These are phyloP conservation scores for Dermochelys coriacea DNA, from an alignment of 2,797 vertebrate genomes.

Conservation along the genomic window DNA sequence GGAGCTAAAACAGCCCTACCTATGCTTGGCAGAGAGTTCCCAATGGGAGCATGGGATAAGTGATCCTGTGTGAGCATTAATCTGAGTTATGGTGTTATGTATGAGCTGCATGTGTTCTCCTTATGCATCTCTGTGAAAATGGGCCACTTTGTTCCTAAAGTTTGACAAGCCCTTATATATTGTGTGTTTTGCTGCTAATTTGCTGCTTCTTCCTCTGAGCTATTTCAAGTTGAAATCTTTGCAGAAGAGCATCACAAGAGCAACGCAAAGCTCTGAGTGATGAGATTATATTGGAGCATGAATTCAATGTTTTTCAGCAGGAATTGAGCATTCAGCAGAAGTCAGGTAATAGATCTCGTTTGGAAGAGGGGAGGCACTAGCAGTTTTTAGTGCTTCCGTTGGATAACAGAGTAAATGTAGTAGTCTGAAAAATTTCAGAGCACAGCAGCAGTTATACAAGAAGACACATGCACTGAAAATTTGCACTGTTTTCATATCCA, in stretches of 20 bases:
- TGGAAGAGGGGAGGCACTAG: not conserved
- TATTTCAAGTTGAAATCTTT: not conserved
- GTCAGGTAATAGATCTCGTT: not conserved
- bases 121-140: not conserved
- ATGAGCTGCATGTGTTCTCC: not conserved
- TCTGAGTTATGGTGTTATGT: not conserved
- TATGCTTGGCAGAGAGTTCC: not conserved
- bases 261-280: not conserved
- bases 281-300: not conserved
- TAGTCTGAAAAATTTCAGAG: not conserved
- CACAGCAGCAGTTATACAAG: not conserved
- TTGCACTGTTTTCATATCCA: not conserved
- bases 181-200: conserved; percentile 34
- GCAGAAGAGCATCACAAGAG: not conserved
- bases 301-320: not conserved
- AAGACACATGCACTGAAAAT: not conserved
- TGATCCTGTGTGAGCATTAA: not conserved
- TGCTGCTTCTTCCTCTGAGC: not conserved
- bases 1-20: not conserved
- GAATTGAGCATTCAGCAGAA: not conserved
- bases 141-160: conserved; percentile 1
- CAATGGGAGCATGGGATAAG: not conserved
- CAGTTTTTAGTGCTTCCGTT: not conserved
- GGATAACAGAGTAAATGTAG: not conserved
- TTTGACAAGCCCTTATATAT: conserved; percentile 15